These are phyloP conservation scores for Euphonia xanthogaster DNA, from an alignment of 2,797 vertebrate species.

Conservation along the genomic window DNA sequence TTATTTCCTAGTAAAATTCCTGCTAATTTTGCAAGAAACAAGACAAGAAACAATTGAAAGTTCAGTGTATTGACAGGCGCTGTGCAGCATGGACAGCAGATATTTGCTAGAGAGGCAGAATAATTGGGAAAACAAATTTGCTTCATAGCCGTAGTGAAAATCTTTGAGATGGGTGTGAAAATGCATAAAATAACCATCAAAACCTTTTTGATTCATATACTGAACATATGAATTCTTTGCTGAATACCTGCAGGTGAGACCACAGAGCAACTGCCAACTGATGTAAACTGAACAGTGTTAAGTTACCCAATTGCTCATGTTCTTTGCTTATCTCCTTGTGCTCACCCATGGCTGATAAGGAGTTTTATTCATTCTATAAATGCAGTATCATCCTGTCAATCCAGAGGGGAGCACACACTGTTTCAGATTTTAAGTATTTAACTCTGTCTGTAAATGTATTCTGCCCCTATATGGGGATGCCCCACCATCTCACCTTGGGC, in stretches of 20 bases:
- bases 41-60: not conserved
- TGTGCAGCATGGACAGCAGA: not conserved
- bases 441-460: not conserved
- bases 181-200: not conserved
- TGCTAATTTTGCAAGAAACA: not conserved
- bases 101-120: not conserved
- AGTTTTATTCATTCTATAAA: slow-evolving; percentile 19
- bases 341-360: not conserved
- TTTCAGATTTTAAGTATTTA: not conserved
- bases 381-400: not conserved
- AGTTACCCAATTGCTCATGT: slow-evolving; percentile 3
- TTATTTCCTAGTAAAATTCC: not conserved
- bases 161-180: not conserved
- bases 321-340: slow-evolving; percentile 31
- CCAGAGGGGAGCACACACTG: not conserved
- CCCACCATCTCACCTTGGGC: not conserved
- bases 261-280: not conserved
- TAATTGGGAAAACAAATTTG: not conserved
- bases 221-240: not conserved
- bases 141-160: not conserved
- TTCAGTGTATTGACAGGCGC: not conserved
- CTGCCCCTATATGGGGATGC: not conserved
- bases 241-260: not conserved
- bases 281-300: not conserved
- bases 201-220: not conserved